A percentile compares a stretch with the other conserved stretches of the same genome.
Evolutionary conservation across 2,888 invertebrate species (phyloP).

Genomic region (Leptura quadrifasciata): DNA sequence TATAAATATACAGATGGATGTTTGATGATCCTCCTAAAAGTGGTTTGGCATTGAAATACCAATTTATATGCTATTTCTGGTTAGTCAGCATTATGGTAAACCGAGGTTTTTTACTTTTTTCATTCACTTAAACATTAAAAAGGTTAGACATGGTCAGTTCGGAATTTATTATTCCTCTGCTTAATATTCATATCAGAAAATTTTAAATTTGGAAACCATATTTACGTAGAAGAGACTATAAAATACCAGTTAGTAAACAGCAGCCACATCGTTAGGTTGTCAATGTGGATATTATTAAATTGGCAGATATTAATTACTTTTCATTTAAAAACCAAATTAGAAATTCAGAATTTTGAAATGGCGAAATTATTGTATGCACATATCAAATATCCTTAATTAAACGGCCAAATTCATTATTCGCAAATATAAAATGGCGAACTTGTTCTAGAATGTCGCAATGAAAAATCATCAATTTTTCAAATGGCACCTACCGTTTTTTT

Average conservation of each 20-base stretch:
- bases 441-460: no score
- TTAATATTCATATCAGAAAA: neutral
- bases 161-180: neutral
- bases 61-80: constrained; percentile 13
- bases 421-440: no score
- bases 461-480: no score
- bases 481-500: no score
- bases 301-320: no score
- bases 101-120: neutral
- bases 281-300: no score
- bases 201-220: neutral
- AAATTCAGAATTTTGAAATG: no score
- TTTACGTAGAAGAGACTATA: neutral
- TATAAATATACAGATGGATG: neutral
- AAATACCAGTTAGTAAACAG: neutral
- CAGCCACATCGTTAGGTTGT: no score
- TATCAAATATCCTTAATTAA: no score
- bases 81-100: neutral
- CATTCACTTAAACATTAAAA: constrained; percentile 6
- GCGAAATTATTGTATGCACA: no score
- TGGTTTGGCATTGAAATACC: constrained; percentile 15
- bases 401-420: no score
- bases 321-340: no score
- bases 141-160: constrained; percentile 20
- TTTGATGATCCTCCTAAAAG: constrained; percentile 4